Evolutionary conservation across 2,797 vertebrate species (phyloP).

Genomic region (Enteromius radiatus): DNA sequence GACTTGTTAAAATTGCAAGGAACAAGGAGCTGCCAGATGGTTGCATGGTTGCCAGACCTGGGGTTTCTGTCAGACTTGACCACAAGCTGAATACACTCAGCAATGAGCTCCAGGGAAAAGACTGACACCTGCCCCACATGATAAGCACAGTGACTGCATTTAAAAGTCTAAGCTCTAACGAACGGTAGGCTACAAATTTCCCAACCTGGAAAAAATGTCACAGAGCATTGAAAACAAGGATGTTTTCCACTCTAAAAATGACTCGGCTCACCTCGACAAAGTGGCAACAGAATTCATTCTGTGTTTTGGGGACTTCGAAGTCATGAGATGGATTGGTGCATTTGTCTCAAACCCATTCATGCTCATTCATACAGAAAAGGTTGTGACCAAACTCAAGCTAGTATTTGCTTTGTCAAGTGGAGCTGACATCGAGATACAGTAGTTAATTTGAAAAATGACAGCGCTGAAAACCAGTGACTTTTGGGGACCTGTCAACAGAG

Average conservation of each 20-base stretch:
- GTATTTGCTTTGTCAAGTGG: slow-evolving; percentile 48
- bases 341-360: slow-evolving; percentile 5
- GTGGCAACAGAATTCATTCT: neutral
- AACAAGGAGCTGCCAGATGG: slow-evolving; percentile 48
- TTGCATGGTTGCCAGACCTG: slow-evolving; percentile 45
- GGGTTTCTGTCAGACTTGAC: slow-evolving; percentile 18
- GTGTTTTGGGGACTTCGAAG: neutral
- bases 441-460: slow-evolving; percentile 46
- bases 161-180: neutral
- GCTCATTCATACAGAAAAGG: slow-evolving; percentile 36
- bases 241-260: slow-evolving; percentile 3
- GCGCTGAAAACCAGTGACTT: slow-evolving; percentile 43
- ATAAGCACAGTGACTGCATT: slow-evolving; percentile 16
- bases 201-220: neutral
- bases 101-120: slow-evolving; percentile 40
- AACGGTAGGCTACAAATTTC: neutral
- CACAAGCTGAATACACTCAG: slow-evolving; percentile 35
- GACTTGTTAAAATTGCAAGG: slow-evolving; percentile 33
- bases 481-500: slow-evolving; percentile 44
- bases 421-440: slow-evolving; percentile 43
- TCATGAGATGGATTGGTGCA: neutral
- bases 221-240: neutral
- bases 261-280: neutral
- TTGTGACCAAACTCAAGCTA: slow-evolving; percentile 37
- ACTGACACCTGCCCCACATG: slow-evolving; percentile 36